Percentiles rank a stretch among this genome's conserved stretches.
Evolutionary conservation across 2,797 vertebrate genomes (phyloP).

Genomic region (Xiphophorus birchmanni): DNA sequence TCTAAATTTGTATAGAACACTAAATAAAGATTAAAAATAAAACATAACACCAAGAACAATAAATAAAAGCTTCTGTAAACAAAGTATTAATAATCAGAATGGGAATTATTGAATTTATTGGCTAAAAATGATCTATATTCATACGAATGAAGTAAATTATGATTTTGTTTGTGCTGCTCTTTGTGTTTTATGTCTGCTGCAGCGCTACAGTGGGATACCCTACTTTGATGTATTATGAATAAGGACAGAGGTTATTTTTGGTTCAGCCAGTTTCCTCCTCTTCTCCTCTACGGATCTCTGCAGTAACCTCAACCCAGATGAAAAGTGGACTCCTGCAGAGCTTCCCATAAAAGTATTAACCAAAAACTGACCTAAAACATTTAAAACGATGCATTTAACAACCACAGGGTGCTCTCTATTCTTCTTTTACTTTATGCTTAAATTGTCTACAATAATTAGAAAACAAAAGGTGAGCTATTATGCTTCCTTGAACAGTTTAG

Average conservation of each 20-base stretch:
- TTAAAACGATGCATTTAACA: neutral
- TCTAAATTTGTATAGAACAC: too few species aligned
- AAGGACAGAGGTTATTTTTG: constrained; percentile 9
- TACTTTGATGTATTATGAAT: constrained; percentile 16
- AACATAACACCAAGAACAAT: too few species aligned
- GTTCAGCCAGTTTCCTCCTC: constrained; percentile 2
- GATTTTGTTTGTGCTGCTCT: neutral
- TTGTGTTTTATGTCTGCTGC: neutral
- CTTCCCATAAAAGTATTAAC: neutral
- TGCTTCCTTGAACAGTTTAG: too few species aligned
- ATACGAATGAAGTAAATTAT: neutral
- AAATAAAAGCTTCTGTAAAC: too few species aligned
- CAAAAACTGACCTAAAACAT: neutral
- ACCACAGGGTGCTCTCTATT: neutral
- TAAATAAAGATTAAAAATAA: too few species aligned
- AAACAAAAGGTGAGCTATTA: neutral
- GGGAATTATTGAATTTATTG: neutral
- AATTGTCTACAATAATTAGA: neutral
- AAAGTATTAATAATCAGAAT: too few species aligned
- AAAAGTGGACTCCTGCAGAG: neutral
- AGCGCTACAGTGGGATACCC: neutral
- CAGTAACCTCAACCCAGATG: constrained; percentile 18
- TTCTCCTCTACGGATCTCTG: constrained; percentile 6
- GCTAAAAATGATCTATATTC: neutral
- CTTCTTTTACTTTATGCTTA: neutral